These are phyloP conservation scores for Lucilia sericata DNA, from an alignment of 1,140 invertebrate species.

Conservation along the genomic window DNA sequence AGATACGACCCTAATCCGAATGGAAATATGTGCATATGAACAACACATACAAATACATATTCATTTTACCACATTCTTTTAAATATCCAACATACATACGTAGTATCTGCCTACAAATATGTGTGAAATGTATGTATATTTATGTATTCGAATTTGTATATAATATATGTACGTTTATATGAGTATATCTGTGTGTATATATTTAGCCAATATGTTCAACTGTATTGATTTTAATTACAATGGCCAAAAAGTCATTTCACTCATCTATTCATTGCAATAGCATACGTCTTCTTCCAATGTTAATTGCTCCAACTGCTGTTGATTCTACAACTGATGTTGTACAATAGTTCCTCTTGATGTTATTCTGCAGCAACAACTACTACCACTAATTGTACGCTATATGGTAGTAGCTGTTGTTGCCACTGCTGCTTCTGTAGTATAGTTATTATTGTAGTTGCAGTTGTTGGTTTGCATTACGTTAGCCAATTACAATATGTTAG, in stretches of 20 bases:
- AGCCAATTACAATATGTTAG: conserved; percentile 29
- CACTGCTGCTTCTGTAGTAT: background rate
- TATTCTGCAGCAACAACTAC: background rate
- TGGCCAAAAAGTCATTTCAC: conserved; percentile 32
- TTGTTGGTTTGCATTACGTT: conserved; percentile 28
- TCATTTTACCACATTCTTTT: background rate
- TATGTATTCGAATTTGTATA: background rate
- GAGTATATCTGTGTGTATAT: too few species aligned
- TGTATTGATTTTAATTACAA: conserved; percentile 42
- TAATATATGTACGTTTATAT: background rate
- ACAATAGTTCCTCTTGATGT: background rate
- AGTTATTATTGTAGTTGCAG: background rate
- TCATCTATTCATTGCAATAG: conserved; percentile 30
- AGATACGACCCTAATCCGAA: too few species aligned
- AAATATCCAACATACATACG: background rate
- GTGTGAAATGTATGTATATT: background rate
- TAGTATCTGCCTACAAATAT: background rate
- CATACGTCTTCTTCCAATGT: conserved; percentile 21
- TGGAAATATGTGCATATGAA: too few species aligned
- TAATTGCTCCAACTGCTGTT: conserved; percentile 28
- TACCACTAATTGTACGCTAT: background rate
- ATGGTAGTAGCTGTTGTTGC: too few species aligned
- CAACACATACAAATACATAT: background rate
- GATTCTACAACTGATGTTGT: background rate
- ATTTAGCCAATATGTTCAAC: background rate